phyloP scores from a whole-genome alignment of 2,888 invertebrate species.

The Agrochola macilenta region DNA sequence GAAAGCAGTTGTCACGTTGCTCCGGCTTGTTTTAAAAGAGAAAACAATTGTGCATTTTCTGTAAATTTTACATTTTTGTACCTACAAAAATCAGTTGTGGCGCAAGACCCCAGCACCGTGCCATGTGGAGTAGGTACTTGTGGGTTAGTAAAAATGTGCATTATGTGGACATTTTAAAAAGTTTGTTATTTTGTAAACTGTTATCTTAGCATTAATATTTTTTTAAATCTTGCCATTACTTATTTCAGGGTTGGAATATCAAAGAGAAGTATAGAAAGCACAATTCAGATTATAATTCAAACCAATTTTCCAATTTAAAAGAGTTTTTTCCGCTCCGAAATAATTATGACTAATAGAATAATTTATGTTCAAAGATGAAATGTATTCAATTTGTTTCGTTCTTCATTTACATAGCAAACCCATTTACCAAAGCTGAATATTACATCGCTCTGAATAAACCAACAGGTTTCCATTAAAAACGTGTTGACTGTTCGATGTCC shows the following conservation, averaged over 20 bases:
- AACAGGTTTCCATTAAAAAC: slow-evolving; percentile 66
- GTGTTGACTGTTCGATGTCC: slow-evolving; percentile 62
- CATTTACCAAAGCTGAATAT: slow-evolving; percentile 64
- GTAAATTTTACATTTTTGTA: slow-evolving; percentile 30
- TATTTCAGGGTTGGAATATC: not conserved
- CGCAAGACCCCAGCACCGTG: slow-evolving; percentile 13
- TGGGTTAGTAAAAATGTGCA: slow-evolving; percentile 39
- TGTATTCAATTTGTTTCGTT: slow-evolving; percentile 62
- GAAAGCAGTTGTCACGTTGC: slow-evolving; percentile 27
- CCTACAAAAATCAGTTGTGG: slow-evolving; percentile 24
- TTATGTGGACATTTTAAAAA: slow-evolving; percentile 24
- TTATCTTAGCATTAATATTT: not conserved
- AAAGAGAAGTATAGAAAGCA: not conserved
- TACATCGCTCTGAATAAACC: slow-evolving; percentile 63
- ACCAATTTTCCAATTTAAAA: slow-evolving; percentile 14
- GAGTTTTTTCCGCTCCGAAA: slow-evolving; percentile 27
- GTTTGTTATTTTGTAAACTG: slow-evolving; percentile 32
- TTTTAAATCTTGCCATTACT: not conserved
- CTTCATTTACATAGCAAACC: slow-evolving; percentile 63
- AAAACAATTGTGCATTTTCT: slow-evolving; percentile 45
- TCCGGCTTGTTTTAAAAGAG: slow-evolving; percentile 22
- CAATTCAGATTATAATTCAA: slow-evolving; percentile 1
- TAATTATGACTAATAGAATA: slow-evolving; percentile 47
- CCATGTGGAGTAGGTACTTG: slow-evolving; percentile 19
- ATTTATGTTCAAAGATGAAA: slow-evolving; percentile 57